A percentile compares a stretch with the other conserved stretches of the same genome.
These are phyloP conservation scores for Drosophila pachea DNA, from an alignment of 1,140 invertebrate species.

Conservation along the genomic window DNA sequence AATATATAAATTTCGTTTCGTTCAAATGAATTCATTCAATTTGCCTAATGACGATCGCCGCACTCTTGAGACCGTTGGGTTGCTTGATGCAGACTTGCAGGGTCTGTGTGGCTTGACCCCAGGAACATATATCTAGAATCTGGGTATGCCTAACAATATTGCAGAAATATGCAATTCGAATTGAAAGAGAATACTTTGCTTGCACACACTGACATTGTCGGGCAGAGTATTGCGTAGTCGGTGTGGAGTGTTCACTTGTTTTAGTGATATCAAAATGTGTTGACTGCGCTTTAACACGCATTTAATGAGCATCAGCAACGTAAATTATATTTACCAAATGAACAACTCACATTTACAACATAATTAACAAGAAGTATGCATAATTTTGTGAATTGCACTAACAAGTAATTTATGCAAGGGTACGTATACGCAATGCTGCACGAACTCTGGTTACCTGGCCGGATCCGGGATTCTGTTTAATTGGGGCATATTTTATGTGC, in stretches of 20 bases:
- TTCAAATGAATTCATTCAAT: neutral
- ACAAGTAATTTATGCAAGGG: conserved; percentile 21
- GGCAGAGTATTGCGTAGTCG: neutral
- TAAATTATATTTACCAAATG: conserved; percentile 37
- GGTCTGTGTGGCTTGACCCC: too few species aligned
- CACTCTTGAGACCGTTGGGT: neutral
- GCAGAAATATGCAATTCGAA: too few species aligned
- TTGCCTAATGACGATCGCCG: conserved; percentile 1
- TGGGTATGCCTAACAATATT: too few species aligned
- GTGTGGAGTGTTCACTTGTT: neutral
- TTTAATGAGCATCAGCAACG: conserved; percentile 59
- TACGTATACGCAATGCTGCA: neutral
- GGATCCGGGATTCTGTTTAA: conserved; percentile 48
- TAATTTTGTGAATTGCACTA: conserved; percentile 30
- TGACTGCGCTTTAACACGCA: conserved; percentile 50
- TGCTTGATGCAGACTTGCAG: too few species aligned
- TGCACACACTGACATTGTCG: too few species aligned
- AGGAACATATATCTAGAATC: too few species aligned
- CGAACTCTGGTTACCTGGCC: conserved; percentile 11
- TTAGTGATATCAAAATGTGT: conserved; percentile 50
- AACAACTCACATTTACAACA: conserved; percentile 47
- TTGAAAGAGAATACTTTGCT: too few species aligned
- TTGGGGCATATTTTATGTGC: conserved; percentile 58
- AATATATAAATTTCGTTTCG: conserved; percentile 29
- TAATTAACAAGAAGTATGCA: conserved; percentile 37